phyloP scores from a whole-genome alignment of 2,113 vertebrate genomes.

The Podilymbus podiceps region DNA sequence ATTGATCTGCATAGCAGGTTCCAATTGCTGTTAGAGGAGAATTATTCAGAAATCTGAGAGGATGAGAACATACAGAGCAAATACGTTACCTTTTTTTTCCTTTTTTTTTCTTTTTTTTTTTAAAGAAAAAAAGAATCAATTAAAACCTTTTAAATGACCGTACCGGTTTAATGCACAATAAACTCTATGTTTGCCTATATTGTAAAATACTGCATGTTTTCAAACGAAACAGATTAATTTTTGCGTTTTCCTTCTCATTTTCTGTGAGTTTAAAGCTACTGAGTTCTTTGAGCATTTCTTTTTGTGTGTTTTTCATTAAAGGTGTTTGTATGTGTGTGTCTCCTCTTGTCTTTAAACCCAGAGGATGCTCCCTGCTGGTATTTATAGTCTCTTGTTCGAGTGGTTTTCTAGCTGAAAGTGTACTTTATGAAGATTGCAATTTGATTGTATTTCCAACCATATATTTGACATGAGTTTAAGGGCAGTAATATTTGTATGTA shows the following conservation, averaged over 20 bases:
- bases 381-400: neutral
- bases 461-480: neutral
- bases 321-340: neutral
- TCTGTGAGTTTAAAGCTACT: neutral
- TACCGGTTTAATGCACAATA: neutral
- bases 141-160: neutral
- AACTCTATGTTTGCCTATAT: neutral
- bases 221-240: neutral
- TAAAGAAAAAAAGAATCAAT: neutral
- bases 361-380: neutral
- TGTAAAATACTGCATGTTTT: neutral
- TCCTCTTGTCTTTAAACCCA: neutral
- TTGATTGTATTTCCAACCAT: neutral
- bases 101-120: neutral
- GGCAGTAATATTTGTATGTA: neutral
- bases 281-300: neutral
- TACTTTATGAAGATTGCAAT: neutral
- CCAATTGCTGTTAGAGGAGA: neutral
- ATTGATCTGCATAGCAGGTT: slow-evolving; percentile 29
- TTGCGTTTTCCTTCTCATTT: neutral
- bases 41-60: slow-evolving; percentile 50
- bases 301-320: neutral
- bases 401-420: neutral
- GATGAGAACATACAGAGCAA: slow-evolving; percentile 6
- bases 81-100: neutral